phyloP scores from a whole-genome alignment of 2,113 vertebrate genomes.

The Phrynosoma blainvillii region DNA sequence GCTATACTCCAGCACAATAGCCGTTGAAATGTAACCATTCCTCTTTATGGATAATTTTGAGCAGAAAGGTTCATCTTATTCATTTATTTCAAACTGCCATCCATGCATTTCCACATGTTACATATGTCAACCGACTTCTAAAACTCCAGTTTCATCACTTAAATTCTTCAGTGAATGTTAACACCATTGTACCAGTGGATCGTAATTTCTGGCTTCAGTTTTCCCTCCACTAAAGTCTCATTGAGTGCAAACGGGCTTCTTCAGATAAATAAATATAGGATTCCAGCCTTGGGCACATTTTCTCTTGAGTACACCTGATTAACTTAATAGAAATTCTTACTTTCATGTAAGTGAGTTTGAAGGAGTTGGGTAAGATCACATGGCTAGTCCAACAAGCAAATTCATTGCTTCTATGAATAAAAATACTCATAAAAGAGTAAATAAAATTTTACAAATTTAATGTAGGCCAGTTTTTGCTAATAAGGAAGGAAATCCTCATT shows the following conservation, averaged over 20 bases:
- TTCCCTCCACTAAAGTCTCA: no score
- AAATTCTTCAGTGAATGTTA: neutral
- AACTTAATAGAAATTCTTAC: neutral
- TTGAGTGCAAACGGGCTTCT: no score
- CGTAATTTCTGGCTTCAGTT: neutral
- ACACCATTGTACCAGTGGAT: neutral
- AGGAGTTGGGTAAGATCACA: no score
- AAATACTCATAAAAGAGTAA: neutral
- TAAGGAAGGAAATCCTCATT: neutral
- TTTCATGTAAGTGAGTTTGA: no score
- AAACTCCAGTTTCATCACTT: neutral
- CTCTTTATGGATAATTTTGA: neutral
- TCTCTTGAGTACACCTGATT: neutral
- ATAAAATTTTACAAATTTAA: neutral
- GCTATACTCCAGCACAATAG: neutral
- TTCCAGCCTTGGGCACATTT: no score
- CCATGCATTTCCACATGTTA: neutral
- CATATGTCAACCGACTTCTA: neutral
- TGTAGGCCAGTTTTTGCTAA: neutral
- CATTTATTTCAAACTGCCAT: neutral
- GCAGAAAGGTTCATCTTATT: neutral
- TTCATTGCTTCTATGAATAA: neutral
- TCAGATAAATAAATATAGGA: no score
- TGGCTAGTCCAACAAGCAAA: neutral
- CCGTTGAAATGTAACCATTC: conserved; percentile 10